A percentile compares a stretch with the other conserved stretches of the same genome.
phyloP scores from a whole-genome alignment of 2,797 vertebrate genomes.

The Etheostoma nigrum region DNA sequence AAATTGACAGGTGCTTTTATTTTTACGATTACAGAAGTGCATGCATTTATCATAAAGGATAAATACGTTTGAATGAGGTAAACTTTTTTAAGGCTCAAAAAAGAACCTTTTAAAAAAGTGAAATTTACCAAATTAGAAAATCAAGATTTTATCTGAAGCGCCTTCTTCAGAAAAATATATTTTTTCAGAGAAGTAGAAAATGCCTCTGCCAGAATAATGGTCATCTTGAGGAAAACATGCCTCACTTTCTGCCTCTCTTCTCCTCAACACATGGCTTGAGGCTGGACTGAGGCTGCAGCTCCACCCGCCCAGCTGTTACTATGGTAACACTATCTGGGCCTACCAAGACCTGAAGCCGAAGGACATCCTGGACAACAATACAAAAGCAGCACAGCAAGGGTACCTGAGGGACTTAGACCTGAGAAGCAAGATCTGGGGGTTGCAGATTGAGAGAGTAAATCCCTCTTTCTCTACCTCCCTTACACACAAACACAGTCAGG shows the following conservation, averaged over 20 bases:
- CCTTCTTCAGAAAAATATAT: neutral
- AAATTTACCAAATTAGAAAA: neutral
- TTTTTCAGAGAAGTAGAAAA: conserved; percentile 10
- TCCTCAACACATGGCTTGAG: conserved; percentile 77
- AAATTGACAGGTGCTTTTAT: neutral
- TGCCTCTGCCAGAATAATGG: conserved; percentile 29
- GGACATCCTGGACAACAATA: conserved; percentile 88
- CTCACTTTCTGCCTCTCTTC: conserved; percentile 63
- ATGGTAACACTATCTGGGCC: conserved; percentile 87
- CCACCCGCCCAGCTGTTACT: conserved; percentile 82
- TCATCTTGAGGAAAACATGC: conserved; percentile 61
- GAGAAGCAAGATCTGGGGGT: conserved; percentile 75
- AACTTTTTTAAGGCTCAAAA: conserved; percentile 24
- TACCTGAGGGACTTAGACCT: conserved; percentile 84
- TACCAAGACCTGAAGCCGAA: conserved; percentile 88
- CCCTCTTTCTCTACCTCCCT: conserved; percentile 67
- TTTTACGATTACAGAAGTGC: neutral
- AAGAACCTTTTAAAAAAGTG: neutral
- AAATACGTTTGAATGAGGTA: conserved; percentile 7
- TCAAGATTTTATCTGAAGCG: conserved; percentile 23
- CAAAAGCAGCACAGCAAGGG: conserved; percentile 83
- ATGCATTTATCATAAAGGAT: conserved; percentile 1
- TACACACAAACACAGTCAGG: conserved; percentile 66
- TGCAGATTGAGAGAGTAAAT: conserved; percentile 75
- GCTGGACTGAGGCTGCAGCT: conserved; percentile 80